A percentile compares a stretch with the other conserved stretches of the same genome.
phyloP scores from a whole-genome alignment of 2,113 vertebrate species.

The Nesogale talazaci region DNA sequence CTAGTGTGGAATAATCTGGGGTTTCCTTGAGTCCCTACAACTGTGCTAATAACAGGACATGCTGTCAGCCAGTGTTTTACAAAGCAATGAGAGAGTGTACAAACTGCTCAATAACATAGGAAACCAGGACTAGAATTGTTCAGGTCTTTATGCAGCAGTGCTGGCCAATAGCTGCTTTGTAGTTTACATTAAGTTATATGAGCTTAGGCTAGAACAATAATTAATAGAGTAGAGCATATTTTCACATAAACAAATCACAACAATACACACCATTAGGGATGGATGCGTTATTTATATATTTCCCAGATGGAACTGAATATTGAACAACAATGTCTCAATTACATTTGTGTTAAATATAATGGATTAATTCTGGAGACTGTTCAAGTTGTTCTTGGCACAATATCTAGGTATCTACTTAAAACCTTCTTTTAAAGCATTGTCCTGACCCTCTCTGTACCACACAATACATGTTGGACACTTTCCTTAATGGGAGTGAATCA shows the following conservation, averaged over 20 bases:
- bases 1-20: neutral
- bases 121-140: too few species aligned
- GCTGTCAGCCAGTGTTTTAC: neutral
- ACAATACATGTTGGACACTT: neutral
- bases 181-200: neutral
- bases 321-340: slow-evolving; percentile 1
- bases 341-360: neutral
- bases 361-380: neutral
- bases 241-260: slow-evolving; percentile 41
- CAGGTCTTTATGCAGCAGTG: neutral
- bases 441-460: neutral
- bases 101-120: neutral
- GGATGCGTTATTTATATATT: neutral
- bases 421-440: neutral
- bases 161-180: neutral
- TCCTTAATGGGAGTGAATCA: too few species aligned
- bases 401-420: neutral
- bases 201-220: neutral
- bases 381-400: neutral
- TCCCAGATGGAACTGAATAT: slow-evolving; percentile 21
- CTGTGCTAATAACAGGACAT: neutral
- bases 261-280: neutral
- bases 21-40: neutral
- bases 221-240: neutral
- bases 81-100: neutral